Evolutionary conservation across 2,113 vertebrate species (phyloP), one percentile per base, ranked within the genome.

Genomic region (Colius striatus): DNA sequence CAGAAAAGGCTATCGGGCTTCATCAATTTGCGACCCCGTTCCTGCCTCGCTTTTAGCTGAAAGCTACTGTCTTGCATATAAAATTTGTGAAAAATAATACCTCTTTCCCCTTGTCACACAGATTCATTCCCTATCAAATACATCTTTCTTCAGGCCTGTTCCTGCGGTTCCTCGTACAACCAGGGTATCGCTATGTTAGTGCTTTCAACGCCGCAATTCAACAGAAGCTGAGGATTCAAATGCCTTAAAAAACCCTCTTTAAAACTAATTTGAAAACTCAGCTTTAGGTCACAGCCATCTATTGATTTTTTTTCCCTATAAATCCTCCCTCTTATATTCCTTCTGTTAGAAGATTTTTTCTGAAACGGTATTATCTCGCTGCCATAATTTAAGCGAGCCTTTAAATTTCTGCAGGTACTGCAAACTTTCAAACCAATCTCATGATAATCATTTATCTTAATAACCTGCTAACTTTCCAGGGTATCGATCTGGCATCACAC

Each of bases 371-470:
- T 25, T 68, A 71, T 51, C 76, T 93, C 29, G 19, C 68, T 1
- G 0, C 54, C 41, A 38, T 70, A 57, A 91, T 84, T 81, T 83
- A 84, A 74, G 22, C 57, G 90, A 29, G 38, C 58, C 53, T 93
- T 71, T 83, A 66, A 18, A 80, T 78, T 96, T 92, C 86, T 93
- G 60, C 51, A 70, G 61, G 50, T 66, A 73, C 71, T 76, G 29
- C 50, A 41, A 83, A 90, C 77, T 86, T 82, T 86, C 63, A 85
- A 78, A 86, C 15, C 27, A 76, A 71, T 68, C 29, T 71, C 60
- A 14, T 36, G 63, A 57, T 81, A 89, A 95, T 67, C 0, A 72
- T 93, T 94, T 83, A 60, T 87, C 84, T 84, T 91, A 60, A 94
- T 93, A 87, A 76, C 45, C 72, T 48, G 36, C 41, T 95, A 62